Evolutionary conservation across 2,888 invertebrate species (phyloP).

Genomic region (Ophioninae sp.): DNA sequence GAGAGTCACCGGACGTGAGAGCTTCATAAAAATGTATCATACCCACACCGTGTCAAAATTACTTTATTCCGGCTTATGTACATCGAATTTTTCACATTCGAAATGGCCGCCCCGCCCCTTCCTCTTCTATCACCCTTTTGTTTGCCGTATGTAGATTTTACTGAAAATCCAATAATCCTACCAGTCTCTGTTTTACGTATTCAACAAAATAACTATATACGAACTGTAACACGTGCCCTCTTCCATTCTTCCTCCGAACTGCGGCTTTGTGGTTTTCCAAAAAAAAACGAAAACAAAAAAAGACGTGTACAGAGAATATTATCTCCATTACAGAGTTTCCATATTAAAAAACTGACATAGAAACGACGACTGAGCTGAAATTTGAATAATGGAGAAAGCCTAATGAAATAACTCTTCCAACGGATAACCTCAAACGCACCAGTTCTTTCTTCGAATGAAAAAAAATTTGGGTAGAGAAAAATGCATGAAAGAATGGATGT

Average conservation of each 20-base stretch:
- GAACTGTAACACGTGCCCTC: constrained; percentile 15
- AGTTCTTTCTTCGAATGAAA: too few species aligned
- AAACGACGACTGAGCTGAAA: neutral
- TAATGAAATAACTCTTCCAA: neutral
- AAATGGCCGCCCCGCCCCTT: constrained; percentile 15
- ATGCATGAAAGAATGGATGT: too few species aligned
- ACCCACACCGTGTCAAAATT: constrained; percentile 34
- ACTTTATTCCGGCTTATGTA: constrained; percentile 41
- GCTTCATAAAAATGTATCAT: constrained; percentile 58
- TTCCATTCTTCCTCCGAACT: neutral
- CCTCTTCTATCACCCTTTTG: constrained; percentile 1
- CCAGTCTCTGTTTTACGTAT: constrained; percentile 56
- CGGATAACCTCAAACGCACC: too few species aligned
- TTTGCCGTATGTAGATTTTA: constrained; percentile 51
- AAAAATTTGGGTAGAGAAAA: too few species aligned
- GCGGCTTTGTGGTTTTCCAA: neutral
- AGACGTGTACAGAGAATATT: constrained; percentile 21
- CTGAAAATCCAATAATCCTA: constrained; percentile 60
- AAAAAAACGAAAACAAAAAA: constrained; percentile 8
- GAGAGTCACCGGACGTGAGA: constrained; percentile 8
- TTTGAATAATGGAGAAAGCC: neutral
- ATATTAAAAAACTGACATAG: neutral
- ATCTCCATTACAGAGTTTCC: constrained; percentile 34
- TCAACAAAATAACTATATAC: constrained; percentile 45
- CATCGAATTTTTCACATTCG: constrained; percentile 55